Percentiles rank a stretch among this genome's conserved stretches.
Conservation (phyloP, 2,797 vertebrate species). For the Nasua narica region DNA sequence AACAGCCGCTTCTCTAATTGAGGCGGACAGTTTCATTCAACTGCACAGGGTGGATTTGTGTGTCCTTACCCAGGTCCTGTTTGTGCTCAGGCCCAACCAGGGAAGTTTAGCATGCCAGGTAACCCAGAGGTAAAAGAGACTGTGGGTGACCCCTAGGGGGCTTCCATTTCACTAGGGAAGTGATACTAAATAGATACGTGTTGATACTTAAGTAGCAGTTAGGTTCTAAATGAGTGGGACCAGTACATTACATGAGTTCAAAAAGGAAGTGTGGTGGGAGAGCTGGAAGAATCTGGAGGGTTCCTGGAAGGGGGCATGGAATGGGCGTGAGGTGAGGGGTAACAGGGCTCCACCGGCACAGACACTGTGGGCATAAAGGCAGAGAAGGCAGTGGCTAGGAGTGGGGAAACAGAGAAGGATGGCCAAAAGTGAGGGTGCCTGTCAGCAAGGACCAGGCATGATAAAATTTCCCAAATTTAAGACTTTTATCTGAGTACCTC, state of each 20-base stretch:
- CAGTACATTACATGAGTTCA: neutral
- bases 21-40: neutral
- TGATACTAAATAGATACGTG: neutral
- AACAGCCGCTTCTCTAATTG: neutral
- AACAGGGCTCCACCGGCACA: rapidly evolving
- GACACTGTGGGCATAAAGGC: neutral
- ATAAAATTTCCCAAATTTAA: neutral
- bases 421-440: neutral
- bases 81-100: neutral
- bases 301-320: neutral
- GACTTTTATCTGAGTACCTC: neutral
- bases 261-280: neutral
- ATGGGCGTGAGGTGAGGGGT: neutral
- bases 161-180: slow-evolving; percentile 22
- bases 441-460: neutral
- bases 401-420: rapidly evolving
- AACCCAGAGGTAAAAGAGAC: neutral
- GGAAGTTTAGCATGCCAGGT: neutral
- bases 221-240: neutral
- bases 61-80: neutral
- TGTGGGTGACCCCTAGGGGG: neutral
- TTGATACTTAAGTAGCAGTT: neutral
- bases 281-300: neutral
- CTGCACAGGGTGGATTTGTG: neutral
- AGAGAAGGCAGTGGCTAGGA: neutral